Conservation (phyloP, 2,113 vertebrate species). For the Pipra filicauda region DNA sequence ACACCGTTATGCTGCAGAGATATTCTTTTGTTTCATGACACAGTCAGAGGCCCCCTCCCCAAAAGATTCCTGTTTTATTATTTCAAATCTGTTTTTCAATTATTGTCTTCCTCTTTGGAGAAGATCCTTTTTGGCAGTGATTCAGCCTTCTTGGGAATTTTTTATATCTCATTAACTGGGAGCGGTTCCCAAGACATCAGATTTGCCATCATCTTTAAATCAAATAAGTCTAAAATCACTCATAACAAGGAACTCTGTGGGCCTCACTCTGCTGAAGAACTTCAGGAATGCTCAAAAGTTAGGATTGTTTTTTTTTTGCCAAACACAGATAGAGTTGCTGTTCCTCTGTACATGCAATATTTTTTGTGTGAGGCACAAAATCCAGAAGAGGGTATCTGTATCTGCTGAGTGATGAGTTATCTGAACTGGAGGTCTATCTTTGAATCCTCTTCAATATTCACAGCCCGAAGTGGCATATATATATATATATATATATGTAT, state of each 20-base stretch:
- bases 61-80: neutral
- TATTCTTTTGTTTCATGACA: neutral
- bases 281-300: neutral
- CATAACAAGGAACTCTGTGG: neutral
- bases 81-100: neutral
- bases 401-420: neutral
- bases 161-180: neutral
- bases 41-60: neutral
- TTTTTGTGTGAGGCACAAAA: neutral
- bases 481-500: neutral
- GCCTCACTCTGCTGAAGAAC: neutral
- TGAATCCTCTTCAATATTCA: neutral
- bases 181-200: neutral
- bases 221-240: neutral
- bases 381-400: neutral
- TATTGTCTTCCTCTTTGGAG: neutral
- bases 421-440: neutral
- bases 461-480: neutral
- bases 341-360: neutral
- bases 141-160: neutral
- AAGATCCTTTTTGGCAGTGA: neutral
- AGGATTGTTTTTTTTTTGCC: neutral
- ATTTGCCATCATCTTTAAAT: neutral
- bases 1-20: neutral
- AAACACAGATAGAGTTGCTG: neutral